Base-by-base conservation (phyloP, 1,140 invertebrate genomes). In the Drosophila erecta region DNA sequence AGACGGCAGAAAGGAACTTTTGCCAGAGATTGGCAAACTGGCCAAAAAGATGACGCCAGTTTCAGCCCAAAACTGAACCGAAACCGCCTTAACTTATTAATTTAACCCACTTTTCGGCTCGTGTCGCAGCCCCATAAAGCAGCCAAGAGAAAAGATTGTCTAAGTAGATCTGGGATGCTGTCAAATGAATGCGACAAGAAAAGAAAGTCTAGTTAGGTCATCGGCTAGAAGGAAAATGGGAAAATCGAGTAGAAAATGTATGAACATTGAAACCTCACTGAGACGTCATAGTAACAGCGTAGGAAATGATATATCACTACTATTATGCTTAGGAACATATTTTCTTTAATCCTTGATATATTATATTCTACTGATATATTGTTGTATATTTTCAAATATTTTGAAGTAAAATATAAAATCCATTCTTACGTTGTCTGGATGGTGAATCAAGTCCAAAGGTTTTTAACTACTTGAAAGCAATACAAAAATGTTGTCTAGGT, bases 71-170 rank as follows among this genome's bases (percentile, higher is more conserved):
- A 74, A 41, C 46, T 33, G 35, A 64, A 43, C 64, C 3, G 38
- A 66, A 30, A 40, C 61, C 60, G 81, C 65, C 78, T 77, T 37
- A 65, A 61, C 58, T 72, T 86, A 79, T 87, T 79, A 87, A 83
- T 79, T 69, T 76, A 87, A 76, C 83, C 83, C 50, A 86, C 65
- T 81, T 86, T 81, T 22, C 24, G 43, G 53, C 57, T 77, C 67
- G 64, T 81, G 64, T 66, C 58, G 65, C 61, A 61, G 72, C 44
- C 56, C 56, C 64, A 80, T 73, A 65, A 80, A 53, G 40, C 64
- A 69, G 50, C 66, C 35, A 33, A 58, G 30, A 33, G 27, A 65
- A 41, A 56, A 76, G 47, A 76, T 76, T 58, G 73, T 37, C 60
- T 22, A 41, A 75, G 54, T 24, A 57, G 71, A 75, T 75, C 72